Evolutionary conservation across 2,888 invertebrate species (phyloP).

Genomic region (Pemphredon lugubris): DNA sequence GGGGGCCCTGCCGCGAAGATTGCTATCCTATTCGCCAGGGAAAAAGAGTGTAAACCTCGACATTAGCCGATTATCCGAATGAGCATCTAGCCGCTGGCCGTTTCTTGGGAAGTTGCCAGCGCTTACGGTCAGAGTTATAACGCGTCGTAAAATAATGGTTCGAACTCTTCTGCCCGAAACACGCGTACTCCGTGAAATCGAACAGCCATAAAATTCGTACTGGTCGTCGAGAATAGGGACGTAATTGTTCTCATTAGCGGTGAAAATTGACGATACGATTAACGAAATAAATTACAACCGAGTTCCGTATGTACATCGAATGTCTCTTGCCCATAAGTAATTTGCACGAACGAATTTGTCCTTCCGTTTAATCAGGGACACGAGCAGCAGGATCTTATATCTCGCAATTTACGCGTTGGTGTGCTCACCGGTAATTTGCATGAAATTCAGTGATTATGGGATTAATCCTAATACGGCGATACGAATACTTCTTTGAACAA

Average conservation of each 20-base stretch:
- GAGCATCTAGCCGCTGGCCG: conserved; percentile 54
- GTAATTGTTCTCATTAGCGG: no score
- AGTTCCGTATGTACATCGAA: no score
- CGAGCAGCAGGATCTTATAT: no score
- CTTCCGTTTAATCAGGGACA: no score
- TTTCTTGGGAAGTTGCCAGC: conserved; percentile 65
- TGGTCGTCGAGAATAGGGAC: no score
- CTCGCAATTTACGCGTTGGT: no score
- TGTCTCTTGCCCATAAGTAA: no score
- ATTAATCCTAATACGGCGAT: conserved; percentile 14
- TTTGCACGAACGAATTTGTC: no score
- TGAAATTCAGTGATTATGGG: conserved; percentile 24
- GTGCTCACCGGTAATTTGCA: background rate
- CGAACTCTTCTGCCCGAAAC: conserved; percentile 12
- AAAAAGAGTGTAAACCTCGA: conserved; percentile 62
- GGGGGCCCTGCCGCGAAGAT: conserved; percentile 41
- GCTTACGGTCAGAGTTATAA: conserved; percentile 45
- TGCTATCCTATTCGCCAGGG: conserved; percentile 51
- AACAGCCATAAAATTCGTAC: background rate
- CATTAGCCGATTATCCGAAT: conserved; percentile 63
- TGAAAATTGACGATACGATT: background rate
- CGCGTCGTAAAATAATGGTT: conserved; percentile 48
- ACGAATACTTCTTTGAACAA: conserved; percentile 17
- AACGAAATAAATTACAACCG: no score
- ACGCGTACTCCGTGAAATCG: background rate